phyloP scores from a whole-genome alignment of 2,888 invertebrate genomes.

The Deroplatys truncata region DNA sequence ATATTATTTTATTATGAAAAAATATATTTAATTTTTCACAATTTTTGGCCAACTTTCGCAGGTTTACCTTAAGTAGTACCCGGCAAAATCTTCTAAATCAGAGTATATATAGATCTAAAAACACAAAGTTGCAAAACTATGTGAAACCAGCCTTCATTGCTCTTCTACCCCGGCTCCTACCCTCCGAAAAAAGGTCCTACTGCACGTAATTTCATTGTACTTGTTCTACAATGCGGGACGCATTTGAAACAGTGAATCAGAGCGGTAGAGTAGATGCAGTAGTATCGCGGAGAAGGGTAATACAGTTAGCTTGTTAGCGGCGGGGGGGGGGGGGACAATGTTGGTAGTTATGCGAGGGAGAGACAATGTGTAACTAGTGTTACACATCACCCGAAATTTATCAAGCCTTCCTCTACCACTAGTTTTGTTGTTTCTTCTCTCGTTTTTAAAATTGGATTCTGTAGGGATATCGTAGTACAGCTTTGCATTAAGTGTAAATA shows the following conservation, averaged over 20 bases:
- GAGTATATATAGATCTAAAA: neutral
- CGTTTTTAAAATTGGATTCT: neutral
- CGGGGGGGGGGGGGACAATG: constrained; percentile 2
- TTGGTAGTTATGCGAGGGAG: neutral
- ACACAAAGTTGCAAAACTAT: neutral
- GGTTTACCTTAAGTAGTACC: too few species aligned
- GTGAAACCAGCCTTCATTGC: neutral
- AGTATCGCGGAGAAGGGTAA: constrained; percentile 17
- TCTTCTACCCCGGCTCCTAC: neutral
- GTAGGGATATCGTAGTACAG: neutral
- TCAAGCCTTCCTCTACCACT: neutral
- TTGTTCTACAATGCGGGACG: neutral
- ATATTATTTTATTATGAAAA: too few species aligned
- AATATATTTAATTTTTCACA: too few species aligned
- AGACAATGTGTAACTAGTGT: neutral
- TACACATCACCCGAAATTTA: neutral
- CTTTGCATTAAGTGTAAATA: neutral
- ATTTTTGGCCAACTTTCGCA: too few species aligned
- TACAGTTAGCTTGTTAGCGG: constrained; percentile 21
- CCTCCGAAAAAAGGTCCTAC: constrained; percentile 16
- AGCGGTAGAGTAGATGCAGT: neutral
- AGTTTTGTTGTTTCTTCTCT: neutral
- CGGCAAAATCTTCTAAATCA: neutral
- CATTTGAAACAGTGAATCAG: constrained; percentile 18
- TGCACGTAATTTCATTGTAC: constrained; percentile 4